phyloP scores from a whole-genome alignment of 2,888 invertebrate genomes.

The Lydus trimaculatus region DNA sequence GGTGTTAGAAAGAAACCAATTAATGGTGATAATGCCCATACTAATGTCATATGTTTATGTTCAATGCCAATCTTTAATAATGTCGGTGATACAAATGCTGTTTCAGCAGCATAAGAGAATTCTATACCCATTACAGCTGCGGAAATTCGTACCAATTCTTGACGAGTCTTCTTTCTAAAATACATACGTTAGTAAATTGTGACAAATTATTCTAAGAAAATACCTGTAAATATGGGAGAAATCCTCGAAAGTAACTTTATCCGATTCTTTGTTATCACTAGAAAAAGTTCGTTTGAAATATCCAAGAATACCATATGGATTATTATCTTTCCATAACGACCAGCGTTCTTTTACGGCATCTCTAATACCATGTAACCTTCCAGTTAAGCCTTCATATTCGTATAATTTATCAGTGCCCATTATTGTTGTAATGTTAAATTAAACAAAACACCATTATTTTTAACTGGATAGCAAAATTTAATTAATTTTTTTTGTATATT shows the following conservation, averaged over 20 bases:
- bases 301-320: constrained; percentile 65
- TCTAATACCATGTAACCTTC: constrained; percentile 72
- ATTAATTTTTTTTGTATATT: neutral
- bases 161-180: constrained; percentile 76
- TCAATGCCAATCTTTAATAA: constrained; percentile 91
- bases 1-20: constrained; percentile 96
- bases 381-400: constrained; percentile 77
- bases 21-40: constrained; percentile 94
- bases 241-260: constrained; percentile 60
- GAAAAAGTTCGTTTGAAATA: constrained; percentile 60
- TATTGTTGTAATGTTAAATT: constrained; percentile 3
- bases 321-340: constrained; percentile 68
- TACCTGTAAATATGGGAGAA: constrained; percentile 75
- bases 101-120: constrained; percentile 97
- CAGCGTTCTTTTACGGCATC: constrained; percentile 71
- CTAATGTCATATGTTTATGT: constrained; percentile 92
- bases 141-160: constrained; percentile 85
- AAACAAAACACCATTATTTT: neutral
- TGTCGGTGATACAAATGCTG: constrained; percentile 95
- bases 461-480: neutral
- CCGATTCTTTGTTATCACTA: constrained; percentile 46
- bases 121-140: constrained; percentile 98
- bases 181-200: neutral
- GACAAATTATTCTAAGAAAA: constrained; percentile 52
- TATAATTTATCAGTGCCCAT: constrained; percentile 72